Conservation (phyloP, 2,113 vertebrate genomes). For the Hucho hucho region DNA sequence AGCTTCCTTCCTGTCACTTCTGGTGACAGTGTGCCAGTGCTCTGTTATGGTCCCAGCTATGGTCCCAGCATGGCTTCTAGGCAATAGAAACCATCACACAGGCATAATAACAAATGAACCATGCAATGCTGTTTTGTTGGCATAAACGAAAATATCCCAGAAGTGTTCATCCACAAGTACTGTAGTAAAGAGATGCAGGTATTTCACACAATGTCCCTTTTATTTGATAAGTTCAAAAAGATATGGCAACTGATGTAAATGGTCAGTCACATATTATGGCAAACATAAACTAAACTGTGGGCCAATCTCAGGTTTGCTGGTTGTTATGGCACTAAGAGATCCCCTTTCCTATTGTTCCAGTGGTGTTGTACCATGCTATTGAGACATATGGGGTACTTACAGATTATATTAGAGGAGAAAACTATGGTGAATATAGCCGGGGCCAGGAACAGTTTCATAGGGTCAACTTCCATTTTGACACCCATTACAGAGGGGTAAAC, state of each 20-base stretch:
- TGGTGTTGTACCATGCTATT: background rate
- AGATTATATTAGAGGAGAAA: constrained; percentile 14
- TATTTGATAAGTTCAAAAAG: background rate
- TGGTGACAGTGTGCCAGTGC: background rate
- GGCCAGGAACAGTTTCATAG: constrained; percentile 15
- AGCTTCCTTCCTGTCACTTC: constrained; percentile 22
- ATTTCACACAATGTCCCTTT: background rate
- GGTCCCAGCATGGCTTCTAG: background rate
- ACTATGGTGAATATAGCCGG: background rate
- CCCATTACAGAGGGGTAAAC: background rate
- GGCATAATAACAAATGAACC: constrained; percentile 8
- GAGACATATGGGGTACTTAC: constrained; percentile 18
- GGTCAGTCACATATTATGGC: background rate
- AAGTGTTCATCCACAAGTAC: background rate
- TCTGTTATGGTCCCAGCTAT: background rate
- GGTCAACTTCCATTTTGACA: background rate
- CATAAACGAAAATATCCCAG: background rate
- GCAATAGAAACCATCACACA: constrained; percentile 23
- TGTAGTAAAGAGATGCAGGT: background rate
- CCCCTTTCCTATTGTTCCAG: background rate
- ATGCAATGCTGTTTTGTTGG: constrained; percentile 14
- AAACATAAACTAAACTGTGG: background rate
- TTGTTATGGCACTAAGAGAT: background rate
- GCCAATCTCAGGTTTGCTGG: background rate
- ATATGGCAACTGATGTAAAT: background rate